Percentiles rank a stretch among this genome's conserved stretches.
Evolutionary conservation across 2,113 vertebrate species (phyloP).

Genomic region (Climacteris rufus): DNA sequence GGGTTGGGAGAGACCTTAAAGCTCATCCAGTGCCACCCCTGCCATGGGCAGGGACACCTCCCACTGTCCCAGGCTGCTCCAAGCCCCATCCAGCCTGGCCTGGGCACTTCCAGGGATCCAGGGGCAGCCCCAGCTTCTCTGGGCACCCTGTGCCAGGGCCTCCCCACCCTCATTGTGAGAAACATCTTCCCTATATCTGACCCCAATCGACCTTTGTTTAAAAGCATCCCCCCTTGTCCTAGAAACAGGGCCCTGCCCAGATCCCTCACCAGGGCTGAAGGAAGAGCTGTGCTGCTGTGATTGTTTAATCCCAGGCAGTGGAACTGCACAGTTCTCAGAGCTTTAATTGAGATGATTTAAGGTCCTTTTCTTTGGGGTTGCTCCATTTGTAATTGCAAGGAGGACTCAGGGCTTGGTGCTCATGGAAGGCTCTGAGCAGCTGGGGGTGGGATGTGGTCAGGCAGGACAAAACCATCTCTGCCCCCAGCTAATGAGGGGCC

Average conservation of each 20-base stretch:
- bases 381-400: constrained; percentile 17
- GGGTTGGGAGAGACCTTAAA: not conserved
- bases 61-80: not conserved
- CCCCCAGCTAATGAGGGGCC: constrained; percentile 8
- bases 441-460: not conserved
- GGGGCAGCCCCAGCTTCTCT: not conserved
- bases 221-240: not conserved
- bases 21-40: not conserved
- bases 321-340: not conserved
- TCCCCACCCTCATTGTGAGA: not conserved
- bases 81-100: rapidly evolving
- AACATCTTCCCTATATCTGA: not conserved
- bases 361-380: constrained; percentile 27
- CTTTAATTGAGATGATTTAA: constrained; percentile 60
- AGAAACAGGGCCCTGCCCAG: not conserved
- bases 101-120: not conserved
- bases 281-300: not conserved
- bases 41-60: not conserved
- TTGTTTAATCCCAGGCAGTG: not conserved
- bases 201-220: not conserved
- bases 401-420: not conserved
- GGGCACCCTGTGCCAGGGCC: not conserved
- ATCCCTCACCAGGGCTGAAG: not conserved
- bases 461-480: not conserved
- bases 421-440: constrained; percentile 32